A percentile compares a stretch with the other conserved stretches of the same genome.
phyloP scores from a whole-genome alignment of 2,113 vertebrate species.

The Pseudopodoces humilis region DNA sequence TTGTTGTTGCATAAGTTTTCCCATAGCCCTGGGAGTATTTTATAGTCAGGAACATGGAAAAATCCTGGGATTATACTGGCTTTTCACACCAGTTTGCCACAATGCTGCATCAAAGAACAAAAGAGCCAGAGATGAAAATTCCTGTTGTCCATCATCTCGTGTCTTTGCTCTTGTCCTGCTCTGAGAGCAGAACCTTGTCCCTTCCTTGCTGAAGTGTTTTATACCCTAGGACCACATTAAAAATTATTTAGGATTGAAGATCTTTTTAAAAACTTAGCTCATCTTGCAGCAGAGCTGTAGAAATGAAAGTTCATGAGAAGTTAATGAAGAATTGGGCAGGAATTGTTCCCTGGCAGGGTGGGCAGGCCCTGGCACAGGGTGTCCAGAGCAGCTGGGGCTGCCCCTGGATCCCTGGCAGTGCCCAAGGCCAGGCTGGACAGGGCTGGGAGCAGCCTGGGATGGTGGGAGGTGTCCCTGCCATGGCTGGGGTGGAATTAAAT shows the following conservation, averaged over 20 bases:
- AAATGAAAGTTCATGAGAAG: background rate
- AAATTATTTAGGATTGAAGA: background rate
- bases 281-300: background rate
- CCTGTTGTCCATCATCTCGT: rapidly evolving
- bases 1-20: background rate
- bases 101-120: background rate
- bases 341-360: rapidly evolving
- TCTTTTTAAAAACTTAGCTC: background rate
- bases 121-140: background rate
- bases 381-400: background rate
- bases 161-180: background rate
- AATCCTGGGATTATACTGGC: background rate
- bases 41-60: background rate
- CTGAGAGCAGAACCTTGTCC: background rate
- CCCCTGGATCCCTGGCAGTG: background rate
- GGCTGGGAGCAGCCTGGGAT: background rate
- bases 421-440: background rate
- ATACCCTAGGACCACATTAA: background rate
- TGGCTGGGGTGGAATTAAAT: background rate
- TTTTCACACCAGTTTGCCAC: background rate
- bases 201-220: background rate
- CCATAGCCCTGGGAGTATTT: background rate
- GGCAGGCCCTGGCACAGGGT: background rate
- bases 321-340: background rate
- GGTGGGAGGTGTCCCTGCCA: background rate